phyloP scores from a whole-genome alignment of 2,113 vertebrate species.

The Cyrtonyx montezumae region DNA sequence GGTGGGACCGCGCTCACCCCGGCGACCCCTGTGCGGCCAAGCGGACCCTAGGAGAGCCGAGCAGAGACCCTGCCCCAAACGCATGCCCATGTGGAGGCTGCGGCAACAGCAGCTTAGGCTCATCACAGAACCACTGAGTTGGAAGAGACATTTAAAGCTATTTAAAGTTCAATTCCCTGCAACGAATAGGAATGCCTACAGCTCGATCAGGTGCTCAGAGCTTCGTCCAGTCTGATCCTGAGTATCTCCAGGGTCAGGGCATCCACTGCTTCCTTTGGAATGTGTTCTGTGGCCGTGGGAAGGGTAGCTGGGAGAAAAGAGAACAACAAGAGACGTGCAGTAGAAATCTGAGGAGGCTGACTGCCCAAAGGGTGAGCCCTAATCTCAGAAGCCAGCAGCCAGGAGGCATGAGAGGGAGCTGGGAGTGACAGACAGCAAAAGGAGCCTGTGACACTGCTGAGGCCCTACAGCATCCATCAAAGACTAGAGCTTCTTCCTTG shows the following conservation, averaged over 20 bases:
- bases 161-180: no score
- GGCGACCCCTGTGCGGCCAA: neutral
- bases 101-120: no score
- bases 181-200: no score
- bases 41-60: neutral
- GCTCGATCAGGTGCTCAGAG: no score
- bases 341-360: neutral
- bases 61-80: neutral
- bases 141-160: no score
- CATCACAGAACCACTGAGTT: no score
- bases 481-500: neutral
- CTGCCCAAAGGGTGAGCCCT: neutral
- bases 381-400: neutral
- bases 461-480: neutral
- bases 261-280: no score
- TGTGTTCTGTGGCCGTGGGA: neutral
- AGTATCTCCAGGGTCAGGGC: no score
- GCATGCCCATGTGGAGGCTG: neutral
- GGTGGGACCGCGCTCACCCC: neutral
- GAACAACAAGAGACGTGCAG: neutral
- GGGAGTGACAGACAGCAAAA: neutral
- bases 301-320: neutral
- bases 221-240: no score
- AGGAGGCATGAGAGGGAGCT: neutral
- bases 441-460: neutral